Conservation (phyloP, 53 echinoderm and acorn worm genomes). For the Holothuria scabra region DNA sequence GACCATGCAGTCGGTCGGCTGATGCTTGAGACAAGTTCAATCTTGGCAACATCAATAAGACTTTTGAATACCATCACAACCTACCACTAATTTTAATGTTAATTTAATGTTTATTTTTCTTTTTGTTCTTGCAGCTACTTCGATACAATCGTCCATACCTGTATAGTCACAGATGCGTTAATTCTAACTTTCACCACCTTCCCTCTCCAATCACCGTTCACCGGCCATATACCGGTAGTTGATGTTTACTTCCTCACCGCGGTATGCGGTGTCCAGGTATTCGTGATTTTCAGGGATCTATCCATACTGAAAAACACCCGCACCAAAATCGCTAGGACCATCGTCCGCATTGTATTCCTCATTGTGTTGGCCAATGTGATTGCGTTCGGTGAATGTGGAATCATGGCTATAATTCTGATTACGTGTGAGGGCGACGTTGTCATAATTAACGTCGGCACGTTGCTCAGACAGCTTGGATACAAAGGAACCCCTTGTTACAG, state of each 20-base stretch:
- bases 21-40: too few relatives aligned
- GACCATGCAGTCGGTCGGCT: too few relatives aligned
- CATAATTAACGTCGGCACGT: constrained; percentile 60
- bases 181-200: constrained; percentile 1
- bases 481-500: constrained; percentile 57
- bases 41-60: too few relatives aligned
- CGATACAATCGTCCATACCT: not conserved
- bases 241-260: constrained; percentile 29
- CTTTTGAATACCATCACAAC: too few relatives aligned
- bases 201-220: constrained; percentile 11
- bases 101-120: not conserved
- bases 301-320: constrained; percentile 53
- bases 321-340: constrained; percentile 62
- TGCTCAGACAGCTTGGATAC: constrained; percentile 61
- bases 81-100: too few relatives aligned
- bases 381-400: constrained; percentile 58
- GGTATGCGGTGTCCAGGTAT: constrained; percentile 42
- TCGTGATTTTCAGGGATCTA: constrained; percentile 43
- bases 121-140: constrained; percentile 42
- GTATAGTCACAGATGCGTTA: constrained; percentile 12
- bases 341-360: constrained; percentile 73
- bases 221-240: constrained; percentile 9
- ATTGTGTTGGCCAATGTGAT: constrained; percentile 58
- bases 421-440: constrained; percentile 69
- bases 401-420: constrained; percentile 73